phyloP scores from a whole-genome alignment of 2,888 invertebrate species.

The Eledona agricola region DNA sequence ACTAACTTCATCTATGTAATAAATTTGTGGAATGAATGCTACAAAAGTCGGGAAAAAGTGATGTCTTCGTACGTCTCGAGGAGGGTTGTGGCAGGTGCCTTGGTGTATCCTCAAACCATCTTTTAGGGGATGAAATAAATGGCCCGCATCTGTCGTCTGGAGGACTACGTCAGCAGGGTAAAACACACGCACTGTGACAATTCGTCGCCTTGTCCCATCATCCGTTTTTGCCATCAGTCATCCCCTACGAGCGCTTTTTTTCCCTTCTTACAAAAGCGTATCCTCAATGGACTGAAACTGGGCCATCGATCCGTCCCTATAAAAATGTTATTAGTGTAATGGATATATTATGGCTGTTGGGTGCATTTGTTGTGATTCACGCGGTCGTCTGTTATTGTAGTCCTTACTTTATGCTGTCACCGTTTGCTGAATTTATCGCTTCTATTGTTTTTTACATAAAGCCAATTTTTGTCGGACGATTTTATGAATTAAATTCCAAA shows the following conservation, averaged over 20 bases:
- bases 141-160: no score
- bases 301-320: slow-evolving; percentile 51
- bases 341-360: slow-evolving; percentile 45
- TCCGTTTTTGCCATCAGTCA: slow-evolving; percentile 4
- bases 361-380: slow-evolving; percentile 31
- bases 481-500: no score
- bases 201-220: slow-evolving; percentile 12
- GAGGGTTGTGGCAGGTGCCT: no score
- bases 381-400: slow-evolving; percentile 27
- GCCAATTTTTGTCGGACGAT: slow-evolving; percentile 34
- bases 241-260: slow-evolving; percentile 16
- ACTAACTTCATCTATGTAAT: no score
- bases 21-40: no score
- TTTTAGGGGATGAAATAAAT: no score
- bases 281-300: slow-evolving; percentile 47
- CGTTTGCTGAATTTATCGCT: slow-evolving; percentile 27
- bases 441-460: slow-evolving; percentile 32
- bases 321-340: slow-evolving; percentile 55
- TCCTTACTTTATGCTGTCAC: slow-evolving; percentile 33
- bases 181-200: slow-evolving; percentile 6
- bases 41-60: no score
- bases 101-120: no score
- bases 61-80: no score
- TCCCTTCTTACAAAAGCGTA: slow-evolving; percentile 32
- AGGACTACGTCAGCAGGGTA: not conserved